These are phyloP conservation scores for Heteromurus nitidus DNA, from an alignment of 2,888 invertebrate genomes.

Conservation along the genomic window DNA sequence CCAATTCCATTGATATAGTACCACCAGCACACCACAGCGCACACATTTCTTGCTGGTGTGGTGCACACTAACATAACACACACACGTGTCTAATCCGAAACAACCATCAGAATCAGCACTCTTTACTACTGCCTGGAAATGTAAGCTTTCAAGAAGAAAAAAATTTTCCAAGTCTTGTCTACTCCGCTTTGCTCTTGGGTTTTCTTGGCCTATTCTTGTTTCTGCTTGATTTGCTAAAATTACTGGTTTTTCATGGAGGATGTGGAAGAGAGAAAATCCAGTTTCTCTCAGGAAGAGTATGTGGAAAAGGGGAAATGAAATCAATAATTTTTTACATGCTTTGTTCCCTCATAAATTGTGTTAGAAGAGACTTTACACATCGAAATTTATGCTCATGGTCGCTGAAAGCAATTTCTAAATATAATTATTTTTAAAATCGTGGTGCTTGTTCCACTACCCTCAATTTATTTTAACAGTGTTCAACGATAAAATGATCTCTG, in stretches of 20 bases:
- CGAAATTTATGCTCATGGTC: too few species aligned
- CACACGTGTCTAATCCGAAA: constrained; percentile 27
- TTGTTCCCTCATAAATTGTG: neutral
- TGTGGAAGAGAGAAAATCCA: too few species aligned
- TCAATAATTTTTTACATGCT: constrained; percentile 16
- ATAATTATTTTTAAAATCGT: too few species aligned
- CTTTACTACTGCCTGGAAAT: neutral
- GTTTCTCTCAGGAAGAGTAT: neutral
- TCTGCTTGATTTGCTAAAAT: constrained; percentile 54
- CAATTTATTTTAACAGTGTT: too few species aligned
- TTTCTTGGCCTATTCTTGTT: constrained; percentile 14
- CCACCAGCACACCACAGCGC: too few species aligned
- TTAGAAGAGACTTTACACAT: neutral
- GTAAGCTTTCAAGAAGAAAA: constrained; percentile 33
- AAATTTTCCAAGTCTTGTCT: constrained; percentile 14
- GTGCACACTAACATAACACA: too few species aligned
- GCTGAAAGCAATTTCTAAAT: too few species aligned
- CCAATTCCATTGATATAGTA: too few species aligned
- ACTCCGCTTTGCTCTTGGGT: constrained; percentile 7
- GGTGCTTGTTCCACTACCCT: too few species aligned
- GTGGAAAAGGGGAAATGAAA: too few species aligned
- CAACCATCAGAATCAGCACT: neutral
- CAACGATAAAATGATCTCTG: too few species aligned
- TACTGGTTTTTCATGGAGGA: constrained; percentile 25
- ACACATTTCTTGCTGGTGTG: too few species aligned